Evolutionary conservation across 2,888 invertebrate species (phyloP).

Genomic region (Stegophylla sp.): DNA sequence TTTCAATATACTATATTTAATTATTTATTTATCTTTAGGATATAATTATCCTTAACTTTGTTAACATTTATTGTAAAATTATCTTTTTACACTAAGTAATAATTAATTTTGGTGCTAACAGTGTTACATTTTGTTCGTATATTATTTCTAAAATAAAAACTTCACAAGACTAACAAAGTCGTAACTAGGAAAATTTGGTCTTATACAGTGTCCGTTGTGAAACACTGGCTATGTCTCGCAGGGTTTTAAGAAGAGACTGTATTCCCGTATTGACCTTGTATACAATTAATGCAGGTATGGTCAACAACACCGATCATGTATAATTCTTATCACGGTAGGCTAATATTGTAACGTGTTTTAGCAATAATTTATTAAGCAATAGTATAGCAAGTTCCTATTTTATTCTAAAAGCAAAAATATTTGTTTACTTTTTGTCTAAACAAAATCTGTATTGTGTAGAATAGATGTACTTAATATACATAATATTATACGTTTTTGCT

Average conservation of each 20-base stretch:
- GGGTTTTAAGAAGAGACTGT: slow-evolving; percentile 41
- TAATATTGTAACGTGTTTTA: slow-evolving; percentile 24
- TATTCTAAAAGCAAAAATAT: slow-evolving; percentile 43
- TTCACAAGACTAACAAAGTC: slow-evolving; percentile 31
- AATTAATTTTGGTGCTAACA: slow-evolving; percentile 49
- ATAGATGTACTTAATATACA: slow-evolving; percentile 45
- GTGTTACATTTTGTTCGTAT: neutral
- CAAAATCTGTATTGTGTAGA: slow-evolving; percentile 37
- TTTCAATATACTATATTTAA: slow-evolving; percentile 41
- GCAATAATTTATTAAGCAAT: slow-evolving; percentile 56
- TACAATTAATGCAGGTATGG: neutral
- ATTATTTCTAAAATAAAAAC: slow-evolving; percentile 13
- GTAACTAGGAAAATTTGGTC: slow-evolving; percentile 21
- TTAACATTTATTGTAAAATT: slow-evolving; percentile 8
- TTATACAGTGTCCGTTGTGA: slow-evolving; percentile 31
- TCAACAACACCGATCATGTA: neutral
- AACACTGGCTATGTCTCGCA: slow-evolving; percentile 38
- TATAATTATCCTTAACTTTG: neutral
- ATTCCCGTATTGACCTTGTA: neutral
- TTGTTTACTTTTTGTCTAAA: slow-evolving; percentile 46
- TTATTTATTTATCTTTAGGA: slow-evolving; percentile 25
- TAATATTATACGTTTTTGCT: slow-evolving; percentile 18
- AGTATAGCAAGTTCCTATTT: slow-evolving; percentile 57
- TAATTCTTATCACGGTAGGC: slow-evolving; percentile 8
- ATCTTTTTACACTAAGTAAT: slow-evolving; percentile 30